phyloP scores from a whole-genome alignment of 2,797 vertebrate genomes.

The Potorous gilbertii region DNA sequence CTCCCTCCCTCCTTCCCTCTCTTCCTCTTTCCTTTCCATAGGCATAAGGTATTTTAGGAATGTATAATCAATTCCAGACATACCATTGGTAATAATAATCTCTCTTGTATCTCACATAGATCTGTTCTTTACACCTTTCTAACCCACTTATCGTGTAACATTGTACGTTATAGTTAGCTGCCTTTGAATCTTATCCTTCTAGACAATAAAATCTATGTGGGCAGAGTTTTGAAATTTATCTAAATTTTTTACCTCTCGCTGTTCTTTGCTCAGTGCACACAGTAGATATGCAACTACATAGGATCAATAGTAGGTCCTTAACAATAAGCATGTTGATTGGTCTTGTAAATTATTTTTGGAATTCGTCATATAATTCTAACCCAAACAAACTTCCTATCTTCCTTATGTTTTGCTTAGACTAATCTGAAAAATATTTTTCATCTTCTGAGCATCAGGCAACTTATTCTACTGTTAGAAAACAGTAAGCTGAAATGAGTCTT shows the following conservation, averaged over 20 bases:
- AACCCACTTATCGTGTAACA: not conserved
- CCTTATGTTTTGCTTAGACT: conserved; percentile 48
- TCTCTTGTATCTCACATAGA: not conserved
- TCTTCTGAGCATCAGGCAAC: conserved; percentile 34
- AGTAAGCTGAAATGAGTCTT: not conserved
- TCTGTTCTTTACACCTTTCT: not conserved
- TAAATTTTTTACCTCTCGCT: not conserved
- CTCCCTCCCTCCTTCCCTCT: not conserved
- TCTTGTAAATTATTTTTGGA: conserved; percentile 69
- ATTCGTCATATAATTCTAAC: conserved; percentile 23
- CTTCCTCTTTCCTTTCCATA: not conserved
- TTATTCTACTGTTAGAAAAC: not conserved
- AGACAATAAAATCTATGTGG: not conserved
- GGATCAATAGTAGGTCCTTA: conserved; percentile 32
- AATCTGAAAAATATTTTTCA: conserved; percentile 54
- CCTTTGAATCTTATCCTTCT: not conserved
- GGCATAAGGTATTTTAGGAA: not conserved
- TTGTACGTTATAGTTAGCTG: not conserved
- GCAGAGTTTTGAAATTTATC: not conserved
- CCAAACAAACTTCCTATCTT: conserved; percentile 15
- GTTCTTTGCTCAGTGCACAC: not conserved
- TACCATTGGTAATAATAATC: not conserved
- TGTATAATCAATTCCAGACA: not conserved
- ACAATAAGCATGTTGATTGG: conserved; percentile 55
- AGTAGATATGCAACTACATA: not conserved